Base-by-base conservation (phyloP, 2,888 invertebrate species). In the Vanessa cardui region DNA sequence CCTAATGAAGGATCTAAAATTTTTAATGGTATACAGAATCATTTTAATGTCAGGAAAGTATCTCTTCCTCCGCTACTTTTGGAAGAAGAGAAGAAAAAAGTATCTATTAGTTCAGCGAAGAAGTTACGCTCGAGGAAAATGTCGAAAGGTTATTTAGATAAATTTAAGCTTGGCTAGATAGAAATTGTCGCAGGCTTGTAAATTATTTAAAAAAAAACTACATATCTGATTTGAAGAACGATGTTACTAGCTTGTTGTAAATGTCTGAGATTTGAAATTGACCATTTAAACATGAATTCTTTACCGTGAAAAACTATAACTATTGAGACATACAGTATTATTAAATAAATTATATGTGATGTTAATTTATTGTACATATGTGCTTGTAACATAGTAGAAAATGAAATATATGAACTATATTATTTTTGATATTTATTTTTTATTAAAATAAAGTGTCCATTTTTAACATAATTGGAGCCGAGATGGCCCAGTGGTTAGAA, bases 31-130 rank as follows among this genome's bases (percentile, higher is more conserved):
- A 73, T 78, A 31, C 74, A 81, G 58, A n/a, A n/a, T n/a, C 83
- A 85, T 16, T 86, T 83, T 73, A 84, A 77, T 71, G 79, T 87
- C 64, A 86, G 92, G 68, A 93, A 93, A 74, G 89, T 93, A 4
- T 93, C 92, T 0, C 76, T 93, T 39, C 93, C 93, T 0, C 93
- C 93, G 1, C 74, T 93, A 60, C 77, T 89, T 60, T 74, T 90
- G 60, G 90, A 92, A 49, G 93, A 93, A 62, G 91, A 90, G 64
- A 91, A 85, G 74, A 83, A 79, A 56, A 92, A 88, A 73, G 84
- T 83, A 0, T 64, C 75, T 4, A 56, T 82, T 54, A 74, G 81
- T 47, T 89, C 92, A 0, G 89, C 86, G 16, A 91, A 87, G 71
- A 89, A 87, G 71, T 77, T 82, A 45, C 76, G 75, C 69, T 61